Evolutionary conservation across 2,888 invertebrate species (phyloP).

Genomic region (Tachina grossa): DNA sequence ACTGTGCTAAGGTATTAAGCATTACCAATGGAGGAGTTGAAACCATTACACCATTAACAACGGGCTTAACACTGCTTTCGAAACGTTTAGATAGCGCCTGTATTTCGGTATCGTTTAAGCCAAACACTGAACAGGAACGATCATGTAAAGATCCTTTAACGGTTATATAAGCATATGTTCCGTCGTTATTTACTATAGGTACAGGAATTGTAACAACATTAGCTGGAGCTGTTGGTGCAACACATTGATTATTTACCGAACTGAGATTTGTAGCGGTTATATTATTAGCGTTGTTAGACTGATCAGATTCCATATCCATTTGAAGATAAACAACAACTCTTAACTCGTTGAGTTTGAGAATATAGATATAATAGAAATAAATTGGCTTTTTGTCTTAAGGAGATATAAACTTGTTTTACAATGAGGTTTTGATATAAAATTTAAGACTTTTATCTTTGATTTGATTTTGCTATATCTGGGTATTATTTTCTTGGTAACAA

Average conservation of each 20-base stretch:
- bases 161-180: constrained; percentile 88
- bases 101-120: constrained; percentile 88
- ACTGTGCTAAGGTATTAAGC: constrained; percentile 89
- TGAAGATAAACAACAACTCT: constrained; percentile 16
- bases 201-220: constrained; percentile 83
- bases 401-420: constrained; percentile 52
- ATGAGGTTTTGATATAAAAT: constrained; percentile 17
- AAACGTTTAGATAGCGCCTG: constrained; percentile 88
- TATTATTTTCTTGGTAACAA: constrained; percentile 50
- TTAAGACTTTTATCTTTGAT: constrained; percentile 4
- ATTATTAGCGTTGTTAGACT: constrained; percentile 52
- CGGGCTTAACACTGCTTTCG: constrained; percentile 85
- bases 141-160: constrained; percentile 92
- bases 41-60: constrained; percentile 89
- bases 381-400: constrained; percentile 54
- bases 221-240: constrained; percentile 47
- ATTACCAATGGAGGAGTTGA: constrained; percentile 88
- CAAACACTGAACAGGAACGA: constrained; percentile 89
- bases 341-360: constrained; percentile 11
- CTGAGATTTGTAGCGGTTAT: constrained; percentile 61
- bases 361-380: background rate
- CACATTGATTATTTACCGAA: constrained; percentile 48
- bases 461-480: background rate
- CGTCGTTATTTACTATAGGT: constrained; percentile 83
- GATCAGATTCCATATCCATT: constrained; percentile 69